Evolutionary conservation across 2,888 invertebrate species (phyloP), one percentile per base, ranked within the genome.

Genomic region (Metopia argyrocephala): DNA sequence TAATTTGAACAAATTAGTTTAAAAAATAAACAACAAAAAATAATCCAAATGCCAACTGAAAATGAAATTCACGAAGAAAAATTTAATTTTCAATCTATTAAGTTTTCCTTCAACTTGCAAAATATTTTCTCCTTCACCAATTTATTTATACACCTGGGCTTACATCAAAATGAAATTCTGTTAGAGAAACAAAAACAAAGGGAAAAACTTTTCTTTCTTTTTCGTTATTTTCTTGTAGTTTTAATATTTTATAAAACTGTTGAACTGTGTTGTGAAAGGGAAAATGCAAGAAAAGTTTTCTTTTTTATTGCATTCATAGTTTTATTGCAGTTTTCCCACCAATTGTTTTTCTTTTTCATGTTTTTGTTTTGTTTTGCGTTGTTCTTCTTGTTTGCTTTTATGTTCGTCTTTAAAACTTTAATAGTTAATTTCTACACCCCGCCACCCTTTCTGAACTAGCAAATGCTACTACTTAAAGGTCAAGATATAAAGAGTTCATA

Each of bases 401-500:
- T 38, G 15, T 38, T 38, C 15, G 0, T 38, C 15, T 38, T 38
- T n/a, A n/a, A n/a, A n/a, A n/a, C n/a, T n/a, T n/a, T n/a, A n/a
- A n/a, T n/a, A n/a, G 0, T 12, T 38, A 38, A 4, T 3, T 15
- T 15, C 38, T 38, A 38, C 38, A 38, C 38, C 0, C 9, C 12
- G 12, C 12, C 3, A 12, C 2, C 15, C n/a, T n/a, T n/a, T n/a
- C n/a, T n/a, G n/a, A n/a, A n/a, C n/a, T n/a, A n/a, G n/a, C n/a
- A n/a, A n/a, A n/a, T n/a, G n/a, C n/a, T 48, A n/a, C n/a, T 48
- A 18, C 48, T 48, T 48, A 48, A 48, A 48, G 48, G 48, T 48
- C 48, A 48, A 48, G 18, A 48, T 48, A n/a, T 6, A 48, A 48
- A 48, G 3, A 20, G n/a, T 48, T 48, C 20, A 48, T 18, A 48